Percentiles rank a stretch among this genome's conserved stretches.
Evolutionary conservation across 2,888 invertebrate genomes (phyloP).

Genomic region (Buathra laborator): DNA sequence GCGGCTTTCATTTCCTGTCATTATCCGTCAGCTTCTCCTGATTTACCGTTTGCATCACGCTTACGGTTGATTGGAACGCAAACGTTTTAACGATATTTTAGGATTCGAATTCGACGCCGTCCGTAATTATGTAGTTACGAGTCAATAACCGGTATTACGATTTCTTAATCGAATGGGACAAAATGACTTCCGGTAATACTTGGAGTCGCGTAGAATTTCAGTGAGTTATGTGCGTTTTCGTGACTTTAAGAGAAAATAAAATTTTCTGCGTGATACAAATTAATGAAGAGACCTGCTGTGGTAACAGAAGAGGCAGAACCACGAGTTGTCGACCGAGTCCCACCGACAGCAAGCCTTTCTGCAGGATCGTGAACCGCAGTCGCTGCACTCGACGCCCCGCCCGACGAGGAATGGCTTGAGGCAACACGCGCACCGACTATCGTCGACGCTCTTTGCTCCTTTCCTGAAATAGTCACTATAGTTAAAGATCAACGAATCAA

Average conservation of each 20-base stretch:
- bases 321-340: conserved; percentile 78
- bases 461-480: conserved; percentile 74
- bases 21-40: conserved; percentile 7
- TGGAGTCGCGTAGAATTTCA: not conserved
- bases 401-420: conserved; percentile 79
- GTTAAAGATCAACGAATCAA: conserved; percentile 9
- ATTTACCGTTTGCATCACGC: conserved; percentile 26
- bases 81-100: not conserved
- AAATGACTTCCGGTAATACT: not conserved
- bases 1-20: conserved; percentile 19
- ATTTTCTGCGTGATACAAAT: not conserved
- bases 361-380: conserved; percentile 80
- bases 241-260: not conserved
- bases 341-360: conserved; percentile 81
- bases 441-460: conserved; percentile 71
- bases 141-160: not conserved
- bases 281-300: conserved; percentile 78
- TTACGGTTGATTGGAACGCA: not conserved
- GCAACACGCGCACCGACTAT: conserved; percentile 81
- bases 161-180: not conserved
- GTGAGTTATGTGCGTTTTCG: not conserved
- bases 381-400: conserved; percentile 79
- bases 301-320: conserved; percentile 82
- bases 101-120: not conserved
- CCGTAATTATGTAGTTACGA: not conserved